Conservation (phyloP, 2,113 vertebrate species). For the Cyanocitta stelleri region DNA sequence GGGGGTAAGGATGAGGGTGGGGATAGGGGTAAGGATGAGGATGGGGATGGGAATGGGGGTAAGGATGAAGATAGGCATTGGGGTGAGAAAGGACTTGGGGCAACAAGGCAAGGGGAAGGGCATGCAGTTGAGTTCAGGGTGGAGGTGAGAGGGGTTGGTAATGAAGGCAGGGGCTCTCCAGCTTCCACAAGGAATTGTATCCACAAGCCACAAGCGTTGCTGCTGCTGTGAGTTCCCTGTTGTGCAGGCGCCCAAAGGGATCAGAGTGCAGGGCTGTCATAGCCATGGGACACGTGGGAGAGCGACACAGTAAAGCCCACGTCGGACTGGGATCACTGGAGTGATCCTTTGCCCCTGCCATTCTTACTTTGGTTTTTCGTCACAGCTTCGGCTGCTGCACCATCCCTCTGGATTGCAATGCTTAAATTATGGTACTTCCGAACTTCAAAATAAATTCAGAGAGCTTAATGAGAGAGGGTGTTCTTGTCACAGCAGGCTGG, state of each 20-base stretch:
- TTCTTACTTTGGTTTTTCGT: not conserved
- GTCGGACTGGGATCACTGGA: accelerated
- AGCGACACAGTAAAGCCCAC: not conserved
- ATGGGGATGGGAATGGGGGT: accelerated
- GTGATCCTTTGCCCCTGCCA: not conserved
- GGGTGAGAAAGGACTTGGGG: too few relatives aligned
- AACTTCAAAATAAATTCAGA: not conserved
- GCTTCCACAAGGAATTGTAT: accelerated
- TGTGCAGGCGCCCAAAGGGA: accelerated
- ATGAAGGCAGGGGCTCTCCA: not conserved
- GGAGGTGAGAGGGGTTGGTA: not conserved
- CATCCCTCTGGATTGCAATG: accelerated
- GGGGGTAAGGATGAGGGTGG: too few relatives aligned
- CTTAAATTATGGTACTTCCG: not conserved
- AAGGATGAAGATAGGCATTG: too few relatives aligned
- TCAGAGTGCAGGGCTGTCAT: not conserved
- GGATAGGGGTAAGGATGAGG: accelerated
- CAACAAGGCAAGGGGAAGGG: accelerated
- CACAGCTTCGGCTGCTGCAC: not conserved
- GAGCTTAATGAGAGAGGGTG: not conserved
- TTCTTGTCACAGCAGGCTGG: accelerated
- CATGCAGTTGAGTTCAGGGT: accelerated
- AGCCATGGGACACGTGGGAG: not conserved
- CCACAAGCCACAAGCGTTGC: accelerated
- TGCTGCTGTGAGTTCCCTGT: accelerated